Base-by-base conservation (phyloP, 2,888 invertebrate species). In the Drymonia ruficornis region DNA sequence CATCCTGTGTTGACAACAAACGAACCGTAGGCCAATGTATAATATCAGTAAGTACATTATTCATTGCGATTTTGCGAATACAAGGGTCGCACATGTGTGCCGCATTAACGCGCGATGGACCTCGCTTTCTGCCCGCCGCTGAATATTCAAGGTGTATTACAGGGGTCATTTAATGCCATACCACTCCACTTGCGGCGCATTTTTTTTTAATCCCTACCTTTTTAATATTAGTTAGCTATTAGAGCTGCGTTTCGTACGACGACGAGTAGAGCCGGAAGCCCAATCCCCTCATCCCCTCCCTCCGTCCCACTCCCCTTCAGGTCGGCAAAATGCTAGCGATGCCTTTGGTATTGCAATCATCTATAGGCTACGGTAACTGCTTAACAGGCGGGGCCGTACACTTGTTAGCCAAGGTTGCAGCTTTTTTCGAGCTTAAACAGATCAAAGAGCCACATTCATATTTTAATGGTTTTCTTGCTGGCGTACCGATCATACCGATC, bases 61-160 rank as follows among this genome's bases (percentile, higher is more conserved):
- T 72, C 67, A 76, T 70, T 63, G 65, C 38, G 15, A 15, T 18
- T 54, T 70, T 63, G 65, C n/a, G 38, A 38, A 23, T 55, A 63
- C 64, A 63, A 57, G 53, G 53, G 56, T 51, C 56, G 50, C 66
- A 74, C 69, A 72, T 72, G 72, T 54, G 52, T 56, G 52, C 50
- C 63, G 65, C 71, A 67, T 68, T 65, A 72, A 74, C 69, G 62
- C 59, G 57, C 47, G 60, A 59, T 50, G 56, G 50, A 65, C 72
- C 63, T 65, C 61, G 59, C 58, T 63, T 63, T 58, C 55, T 49
- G 42, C 48, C 55, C 56, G 62, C 64, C 63, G 70, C 38, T 81
- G 79, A 81, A 85, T 84, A 83, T 83, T 83, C 77, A 79, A 81
- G 74, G 77, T 76, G 75, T 74, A 76, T 82, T 78, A 79, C 70